A percentile compares a stretch with the other conserved stretches of the same genome.
Conservation (phyloP, 2,113 vertebrate genomes). For the Ceyx cyanopectus region DNA sequence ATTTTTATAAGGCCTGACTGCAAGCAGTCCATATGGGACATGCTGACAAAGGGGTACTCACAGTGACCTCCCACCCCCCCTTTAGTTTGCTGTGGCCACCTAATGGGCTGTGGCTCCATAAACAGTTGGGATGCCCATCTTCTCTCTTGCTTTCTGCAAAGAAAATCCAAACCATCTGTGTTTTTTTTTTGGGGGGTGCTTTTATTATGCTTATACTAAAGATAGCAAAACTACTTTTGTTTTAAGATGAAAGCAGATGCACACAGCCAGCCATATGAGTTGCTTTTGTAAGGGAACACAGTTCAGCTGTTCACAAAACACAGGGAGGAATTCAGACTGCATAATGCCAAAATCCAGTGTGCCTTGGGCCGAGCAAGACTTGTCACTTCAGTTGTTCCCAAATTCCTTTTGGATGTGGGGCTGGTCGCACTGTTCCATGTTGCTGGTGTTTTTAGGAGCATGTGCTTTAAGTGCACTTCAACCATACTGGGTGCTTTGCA, state of each 20-base stretch:
- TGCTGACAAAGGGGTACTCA: constrained; percentile 22
- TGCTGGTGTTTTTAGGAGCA: not conserved
- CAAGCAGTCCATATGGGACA: not conserved
- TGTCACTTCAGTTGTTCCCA: constrained; percentile 40
- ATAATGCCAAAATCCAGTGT: not conserved
- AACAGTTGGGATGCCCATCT: constrained; percentile 59
- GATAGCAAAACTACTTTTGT: constrained; percentile 70
- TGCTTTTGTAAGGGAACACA: constrained; percentile 57
- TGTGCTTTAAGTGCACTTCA: not conserved
- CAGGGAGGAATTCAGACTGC: constrained; percentile 42
- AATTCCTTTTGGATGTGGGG: not conserved
- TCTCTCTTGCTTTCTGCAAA: constrained; percentile 25
- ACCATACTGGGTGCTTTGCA: accelerated
- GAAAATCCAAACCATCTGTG: constrained; percentile 75
- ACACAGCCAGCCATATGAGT: constrained; percentile 66
- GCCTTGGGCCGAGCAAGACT: not conserved
- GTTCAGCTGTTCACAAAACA: constrained; percentile 59
- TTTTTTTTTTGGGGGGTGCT: not conserved
- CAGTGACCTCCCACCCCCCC: not conserved
- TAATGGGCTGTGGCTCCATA: constrained; percentile 12
- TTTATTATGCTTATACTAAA: constrained; percentile 46
- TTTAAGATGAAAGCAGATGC: constrained; percentile 75
- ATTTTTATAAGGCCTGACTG: not conserved
- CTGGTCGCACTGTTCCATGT: not conserved
- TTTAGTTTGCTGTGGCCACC: not conserved